Evolutionary conservation across 2,113 vertebrate genomes (phyloP).

Genomic region (Upupa epops): DNA sequence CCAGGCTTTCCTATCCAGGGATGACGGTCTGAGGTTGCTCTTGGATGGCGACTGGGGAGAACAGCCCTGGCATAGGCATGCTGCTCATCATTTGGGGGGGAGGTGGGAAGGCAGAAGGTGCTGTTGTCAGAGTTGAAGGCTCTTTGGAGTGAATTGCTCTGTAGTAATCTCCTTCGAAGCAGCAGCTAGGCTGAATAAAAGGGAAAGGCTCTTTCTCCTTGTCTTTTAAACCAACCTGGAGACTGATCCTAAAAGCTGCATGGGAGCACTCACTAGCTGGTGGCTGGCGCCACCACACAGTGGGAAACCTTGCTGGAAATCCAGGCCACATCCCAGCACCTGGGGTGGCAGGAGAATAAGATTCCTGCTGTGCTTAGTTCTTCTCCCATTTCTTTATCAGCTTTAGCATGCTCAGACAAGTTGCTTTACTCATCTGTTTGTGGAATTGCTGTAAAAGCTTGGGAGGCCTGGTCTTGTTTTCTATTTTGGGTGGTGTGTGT

Average conservation of each 20-base stretch:
- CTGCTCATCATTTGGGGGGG: rapidly evolving
- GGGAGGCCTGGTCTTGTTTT: neutral
- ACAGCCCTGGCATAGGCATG: neutral
- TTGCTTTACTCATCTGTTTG: neutral
- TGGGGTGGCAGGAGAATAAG: neutral
- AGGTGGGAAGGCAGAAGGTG: neutral
- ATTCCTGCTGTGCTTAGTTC: neutral
- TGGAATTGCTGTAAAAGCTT: neutral
- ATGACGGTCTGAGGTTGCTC: neutral
- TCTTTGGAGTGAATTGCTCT: neutral
- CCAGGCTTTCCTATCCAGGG: neutral
- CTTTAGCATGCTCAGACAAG: neutral
- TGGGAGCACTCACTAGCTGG: neutral
- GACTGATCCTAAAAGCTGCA: neutral
- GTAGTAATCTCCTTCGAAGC: neutral
- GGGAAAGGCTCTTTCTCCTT: neutral
- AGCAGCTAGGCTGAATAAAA: neutral
- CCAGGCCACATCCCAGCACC: neutral
- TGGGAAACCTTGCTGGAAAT: neutral
- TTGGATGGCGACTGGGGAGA: neutral
- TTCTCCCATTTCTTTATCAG: neutral
- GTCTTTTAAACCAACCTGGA: neutral
- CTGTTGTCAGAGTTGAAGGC: neutral
- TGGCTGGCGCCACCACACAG: neutral
- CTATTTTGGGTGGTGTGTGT: neutral